Evolutionary conservation across 2,888 invertebrate species (phyloP), one percentile per base, ranked within the genome.

Genomic region (Rosalia funebris): DNA sequence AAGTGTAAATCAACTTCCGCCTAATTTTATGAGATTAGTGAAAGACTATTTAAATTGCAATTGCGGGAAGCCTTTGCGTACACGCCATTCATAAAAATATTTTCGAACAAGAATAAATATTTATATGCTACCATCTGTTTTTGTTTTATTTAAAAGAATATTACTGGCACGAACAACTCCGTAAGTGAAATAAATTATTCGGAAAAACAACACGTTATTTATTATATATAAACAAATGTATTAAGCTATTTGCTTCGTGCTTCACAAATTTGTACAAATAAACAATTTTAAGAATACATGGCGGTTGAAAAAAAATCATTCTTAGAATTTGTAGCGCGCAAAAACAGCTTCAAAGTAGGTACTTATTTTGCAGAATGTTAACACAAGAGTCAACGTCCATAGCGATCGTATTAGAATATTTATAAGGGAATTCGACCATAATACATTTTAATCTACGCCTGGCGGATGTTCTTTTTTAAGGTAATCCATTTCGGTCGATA

Each of bases 401-500:
- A n/a, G 11, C 10, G 20, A 14, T 20, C 25, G 20, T 25, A 44
- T 44, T 44, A 44, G 44, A 44, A 44, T 44, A 44, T 44, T 44
- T 44, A 44, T 44, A 11, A 44, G 44, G 20, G 44, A 44, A 44
- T 44, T 44, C 44, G 44, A 20, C 20, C 44, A 44, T 44, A 44
- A 44, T 44, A 44, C 14, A 20, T 20, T 20, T 20, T 14, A 34
- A 34, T 34, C 20, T 25, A 5, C 20, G 44, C 25, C 25, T 14
- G 44, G 25, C 25, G 44, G 44, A 25, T 44, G 25, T 25, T 11
- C 7, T 20, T 44, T 44, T 44, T 44, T 25, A 44, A 44, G 44
- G 25, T 25, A 44, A 11, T 44, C 44, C 44, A 44, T 44, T 25
- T 44, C 11, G 25, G 44, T 25, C 44, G 4, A 14, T 44, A 12